Conservation (phyloP, 2,888 invertebrate species). For the Tetranychus truncatus region DNA sequence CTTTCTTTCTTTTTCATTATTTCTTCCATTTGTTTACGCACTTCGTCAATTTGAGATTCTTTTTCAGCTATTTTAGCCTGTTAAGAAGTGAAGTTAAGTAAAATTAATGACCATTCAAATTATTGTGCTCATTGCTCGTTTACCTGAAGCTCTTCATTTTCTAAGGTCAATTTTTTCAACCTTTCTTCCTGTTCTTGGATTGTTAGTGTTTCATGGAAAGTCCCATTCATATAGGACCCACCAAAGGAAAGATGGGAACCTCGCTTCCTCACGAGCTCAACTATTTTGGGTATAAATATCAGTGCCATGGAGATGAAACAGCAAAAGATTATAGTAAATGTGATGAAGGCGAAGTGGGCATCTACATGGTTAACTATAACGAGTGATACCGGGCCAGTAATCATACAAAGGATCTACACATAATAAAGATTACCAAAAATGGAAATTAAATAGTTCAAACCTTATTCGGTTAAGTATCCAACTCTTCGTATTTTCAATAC, state of each 20-base stretch:
- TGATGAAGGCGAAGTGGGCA: conserved; percentile 88
- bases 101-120: too few species aligned
- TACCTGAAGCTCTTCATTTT: conserved; percentile 80
- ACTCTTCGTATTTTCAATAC: background rate
- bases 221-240: conserved; percentile 18
- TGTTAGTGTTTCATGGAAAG: conserved; percentile 31
- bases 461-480: background rate
- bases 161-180: conserved; percentile 71
- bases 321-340: conserved; percentile 88
- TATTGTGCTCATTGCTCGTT: background rate
- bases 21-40: conserved; percentile 21
- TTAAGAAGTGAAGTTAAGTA: background rate
- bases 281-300: conserved; percentile 89
- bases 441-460: background rate
- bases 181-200: conserved; percentile 71
- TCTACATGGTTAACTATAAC: conserved; percentile 94
- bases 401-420: conserved; percentile 56
- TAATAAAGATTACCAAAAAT: conserved; percentile 1
- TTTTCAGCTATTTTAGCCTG: conserved; percentile 26
- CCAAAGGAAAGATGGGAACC: conserved; percentile 9
- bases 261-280: conserved; percentile 37
- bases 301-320: conserved; percentile 95
- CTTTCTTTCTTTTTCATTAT: conserved; percentile 19
- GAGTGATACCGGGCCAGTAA: conserved; percentile 91
- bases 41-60: conserved; percentile 28